Percentiles rank a stretch among this genome's conserved stretches.
phyloP scores from a whole-genome alignment of 2,113 vertebrate species.

The Phrynocephalus versicolor region DNA sequence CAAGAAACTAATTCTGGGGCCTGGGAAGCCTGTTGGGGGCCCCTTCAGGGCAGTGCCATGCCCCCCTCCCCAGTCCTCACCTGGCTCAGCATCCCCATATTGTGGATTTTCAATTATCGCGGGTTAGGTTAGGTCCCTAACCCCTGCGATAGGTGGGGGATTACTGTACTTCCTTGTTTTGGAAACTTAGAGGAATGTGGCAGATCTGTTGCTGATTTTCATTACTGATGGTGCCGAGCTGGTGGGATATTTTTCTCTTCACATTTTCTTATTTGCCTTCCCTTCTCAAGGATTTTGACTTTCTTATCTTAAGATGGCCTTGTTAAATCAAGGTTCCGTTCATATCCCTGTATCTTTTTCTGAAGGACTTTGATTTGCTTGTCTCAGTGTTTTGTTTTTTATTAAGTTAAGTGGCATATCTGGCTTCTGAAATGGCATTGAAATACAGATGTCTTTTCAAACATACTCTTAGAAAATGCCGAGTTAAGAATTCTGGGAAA shows the following conservation, averaged over 20 bases:
- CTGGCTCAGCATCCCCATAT: no score
- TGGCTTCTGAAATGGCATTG: background rate
- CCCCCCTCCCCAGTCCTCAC: no score
- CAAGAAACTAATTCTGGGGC: no score
- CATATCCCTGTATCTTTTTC: background rate
- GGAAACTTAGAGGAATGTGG: background rate
- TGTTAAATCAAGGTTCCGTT: background rate
- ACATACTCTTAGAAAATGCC: background rate
- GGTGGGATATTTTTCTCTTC: background rate
- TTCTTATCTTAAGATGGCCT: background rate
- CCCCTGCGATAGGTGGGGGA: no score
- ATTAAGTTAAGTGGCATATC: background rate
- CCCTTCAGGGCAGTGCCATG: no score
- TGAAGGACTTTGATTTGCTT: background rate
- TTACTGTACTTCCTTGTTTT: background rate
- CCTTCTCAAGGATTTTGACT: background rate
- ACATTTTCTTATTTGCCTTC: background rate
- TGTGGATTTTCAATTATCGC: no score
- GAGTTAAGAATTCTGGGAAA: constrained; percentile 1
- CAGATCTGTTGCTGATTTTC: background rate
- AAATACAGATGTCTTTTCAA: background rate
- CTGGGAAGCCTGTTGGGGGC: no score
- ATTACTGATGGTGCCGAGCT: background rate
- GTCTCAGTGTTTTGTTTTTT: background rate
- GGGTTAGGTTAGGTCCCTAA: no score